Base-by-base conservation (phyloP, 2,888 invertebrate species). In the Listrodromus nycthemerus region DNA sequence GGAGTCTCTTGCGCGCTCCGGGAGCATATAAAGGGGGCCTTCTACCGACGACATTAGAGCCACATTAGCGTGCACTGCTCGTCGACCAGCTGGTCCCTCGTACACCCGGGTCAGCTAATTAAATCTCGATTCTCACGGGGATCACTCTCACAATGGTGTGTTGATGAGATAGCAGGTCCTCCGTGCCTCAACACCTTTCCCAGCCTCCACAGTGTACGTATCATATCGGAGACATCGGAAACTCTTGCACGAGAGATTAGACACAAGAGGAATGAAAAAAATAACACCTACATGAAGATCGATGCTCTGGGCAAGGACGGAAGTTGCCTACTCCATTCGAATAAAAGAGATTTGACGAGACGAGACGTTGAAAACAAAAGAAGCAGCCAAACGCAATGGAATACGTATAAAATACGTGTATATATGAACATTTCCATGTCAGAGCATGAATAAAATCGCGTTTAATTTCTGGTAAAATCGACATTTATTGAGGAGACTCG, bases 11-110 rank as follows among this genome's bases (percentile, higher is more conserved):
- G 80, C 69, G 80, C 76, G 69, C 69, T 79, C 85, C 83, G 73
- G 65, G 67, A 83, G 61, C 73, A 52, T 67, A 71, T 65, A 75
- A 70, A 88, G 86, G 85, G 66, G 85, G 83, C 84, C 37, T 19
- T 24, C 58, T 19, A 70, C 87, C 84, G 88, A 88, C 89, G 91
- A 91, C 91, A 92, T 92, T 92, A 92, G 91, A 91, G 91, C 88
- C 89, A 89, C 92, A 92, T 92, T 92, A 92, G 91, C 90, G 89
- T 86, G 87, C 88, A 85, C 86, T 84, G 88, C 91, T 90, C 91
- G 90, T 92, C 90, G 89, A 86, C 89, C 92, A 92, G 89, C 92
- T 92, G 70, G 81, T 81, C 82, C 70, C 74, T 78, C 33, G 37
- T 67, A 52, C 80, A 66, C 79, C 55, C 80, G 61, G 86, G 84